phyloP scores from a whole-genome alignment of 2,888 invertebrate genomes.

The Chymomyza fuscimana region DNA sequence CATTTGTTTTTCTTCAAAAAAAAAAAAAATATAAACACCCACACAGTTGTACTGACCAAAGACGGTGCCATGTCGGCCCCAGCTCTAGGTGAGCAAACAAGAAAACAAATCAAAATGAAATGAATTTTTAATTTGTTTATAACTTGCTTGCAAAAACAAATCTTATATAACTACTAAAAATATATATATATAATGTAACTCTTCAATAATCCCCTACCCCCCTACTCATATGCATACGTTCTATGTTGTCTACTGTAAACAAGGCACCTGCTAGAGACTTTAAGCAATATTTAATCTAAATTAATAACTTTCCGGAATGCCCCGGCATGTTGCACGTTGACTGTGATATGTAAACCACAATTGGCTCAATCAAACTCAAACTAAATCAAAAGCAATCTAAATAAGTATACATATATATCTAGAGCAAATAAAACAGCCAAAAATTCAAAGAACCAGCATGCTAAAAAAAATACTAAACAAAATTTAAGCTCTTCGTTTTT shows the following conservation, averaged over 20 bases:
- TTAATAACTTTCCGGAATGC: neutral
- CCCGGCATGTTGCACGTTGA: constrained; percentile 51
- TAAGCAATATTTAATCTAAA: constrained; percentile 14
- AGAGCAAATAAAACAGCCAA: neutral
- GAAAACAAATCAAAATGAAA: constrained; percentile 48
- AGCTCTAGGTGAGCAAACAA: constrained; percentile 80
- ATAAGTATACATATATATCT: neutral
- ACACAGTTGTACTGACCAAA: constrained; percentile 79
- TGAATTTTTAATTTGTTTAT: constrained; percentile 39
- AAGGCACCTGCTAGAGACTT: constrained; percentile 28
- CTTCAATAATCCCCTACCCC: neutral
- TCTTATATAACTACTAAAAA: neutral
- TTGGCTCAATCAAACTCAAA: constrained; percentile 32
- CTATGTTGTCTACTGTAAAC: constrained; percentile 31
- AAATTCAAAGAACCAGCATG: neutral
- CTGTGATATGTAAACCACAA: constrained; percentile 20
- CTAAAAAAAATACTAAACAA: neutral
- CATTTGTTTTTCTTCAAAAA: constrained; percentile 37
- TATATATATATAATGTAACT: constrained; percentile 9
- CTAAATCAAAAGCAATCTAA: neutral
- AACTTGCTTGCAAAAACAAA: constrained; percentile 38
- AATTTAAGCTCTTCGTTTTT: neutral
- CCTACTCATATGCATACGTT: constrained; percentile 1
- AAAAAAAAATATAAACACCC: constrained; percentile 63
- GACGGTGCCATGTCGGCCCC: constrained; percentile 80